Evolutionary conservation across 23 tunicate genomes (phyloP), one percentile per base, ranked within the genome.

Genomic region (Oikopleura albicans): DNA sequence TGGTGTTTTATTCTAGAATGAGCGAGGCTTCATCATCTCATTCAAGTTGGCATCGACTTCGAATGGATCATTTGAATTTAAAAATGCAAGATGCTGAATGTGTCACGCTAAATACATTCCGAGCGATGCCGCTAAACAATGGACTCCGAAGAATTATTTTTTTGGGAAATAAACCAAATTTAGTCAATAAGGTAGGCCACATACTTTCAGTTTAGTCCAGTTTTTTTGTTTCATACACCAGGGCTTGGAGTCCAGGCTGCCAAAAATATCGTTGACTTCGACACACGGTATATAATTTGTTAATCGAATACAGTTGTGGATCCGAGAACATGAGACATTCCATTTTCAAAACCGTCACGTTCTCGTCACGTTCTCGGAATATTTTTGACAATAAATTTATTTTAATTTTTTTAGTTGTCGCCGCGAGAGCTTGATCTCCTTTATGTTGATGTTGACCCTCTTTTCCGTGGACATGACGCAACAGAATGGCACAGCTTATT

Each of bases 361-460:
- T n/a, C n/a, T n/a, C n/a, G n/a, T n/a, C n/a, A n/a, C n/a, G n/a
- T 49, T 49, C 22, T 49, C 22, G 63, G 63, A 49, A 49, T 49
- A 49, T 49, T 49, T 49, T 8, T 49, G 63, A 12, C 22, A 8
- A 49, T 8, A 49, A 49, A 49, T 49, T n/a, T n/a, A n/a, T n/a
- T n/a, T n/a, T n/a, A n/a, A n/a, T n/a, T 8, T 49, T 49, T 49
- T 49, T 22, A 49, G 63, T 8, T 22, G 12, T 49, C 63, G 12
- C 22, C 63, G 63, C 12, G 63, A 2, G 79, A 71, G 2, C 79
- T 29, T 12, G 31, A 71, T 71, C 33, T 71, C 2, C 28, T 71
- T 34, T 71, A 12, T 71, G 79, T 71, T 16, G 79, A 71, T 71
- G 37, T 71, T 71, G 79, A 71, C 35, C 79, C 79, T 16, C 79